These are phyloP conservation scores for Pristionchus fissidentatus DNA, from an alignment of 2,888 invertebrate species.

Conservation along the genomic window DNA sequence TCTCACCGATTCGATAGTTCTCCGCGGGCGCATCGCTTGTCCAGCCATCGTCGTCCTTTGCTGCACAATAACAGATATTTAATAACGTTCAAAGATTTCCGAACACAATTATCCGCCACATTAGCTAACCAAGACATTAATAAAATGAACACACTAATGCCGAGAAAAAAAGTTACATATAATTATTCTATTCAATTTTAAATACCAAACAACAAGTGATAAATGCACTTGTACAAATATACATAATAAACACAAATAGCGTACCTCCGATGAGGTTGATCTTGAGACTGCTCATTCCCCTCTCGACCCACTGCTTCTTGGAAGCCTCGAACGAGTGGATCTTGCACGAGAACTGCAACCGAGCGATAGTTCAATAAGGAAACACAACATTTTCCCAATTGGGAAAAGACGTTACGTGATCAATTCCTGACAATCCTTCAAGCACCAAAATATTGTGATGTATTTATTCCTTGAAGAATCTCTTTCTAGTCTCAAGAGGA, in stretches of 20 bases:
- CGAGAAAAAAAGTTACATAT: too few species aligned
- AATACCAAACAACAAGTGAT: too few species aligned
- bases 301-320: constrained; percentile 65
- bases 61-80: neutral
- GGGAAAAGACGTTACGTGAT: too few species aligned
- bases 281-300: constrained; percentile 62
- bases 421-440: too few species aligned
- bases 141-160: neutral
- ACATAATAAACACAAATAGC: too few species aligned
- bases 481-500: too few species aligned
- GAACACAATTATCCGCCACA: neutral
- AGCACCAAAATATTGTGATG: too few species aligned
- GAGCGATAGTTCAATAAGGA: too few species aligned
- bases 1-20: constrained; percentile 28
- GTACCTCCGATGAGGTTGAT: constrained; percentile 54
- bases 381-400: too few species aligned
- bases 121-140: neutral
- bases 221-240: too few species aligned
- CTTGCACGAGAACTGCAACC: constrained; percentile 69
- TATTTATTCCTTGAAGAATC: too few species aligned
- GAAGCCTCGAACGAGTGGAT: constrained; percentile 69
- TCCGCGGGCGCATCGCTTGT: neutral
- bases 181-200: too few species aligned
- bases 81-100: neutral
- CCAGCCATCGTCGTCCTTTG: constrained; percentile 18